A percentile compares a stretch with the other conserved stretches of the same genome.
These are phyloP conservation scores for Epistrophe eligans DNA, from an alignment of 2,888 invertebrate species.

Conservation along the genomic window DNA sequence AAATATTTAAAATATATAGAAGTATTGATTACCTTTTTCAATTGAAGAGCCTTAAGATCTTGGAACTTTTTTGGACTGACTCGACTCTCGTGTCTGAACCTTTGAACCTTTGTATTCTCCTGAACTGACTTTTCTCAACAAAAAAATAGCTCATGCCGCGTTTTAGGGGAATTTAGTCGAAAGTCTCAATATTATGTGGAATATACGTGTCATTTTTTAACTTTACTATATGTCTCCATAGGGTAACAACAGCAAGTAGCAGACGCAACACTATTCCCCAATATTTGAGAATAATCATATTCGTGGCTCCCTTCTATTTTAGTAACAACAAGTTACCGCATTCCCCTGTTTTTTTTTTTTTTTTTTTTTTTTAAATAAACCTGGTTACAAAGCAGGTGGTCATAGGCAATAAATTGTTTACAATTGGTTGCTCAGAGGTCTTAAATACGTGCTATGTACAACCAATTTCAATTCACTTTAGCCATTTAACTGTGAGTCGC, in stretches of 20 bases:
- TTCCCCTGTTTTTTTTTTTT: neutral
- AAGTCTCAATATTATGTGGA: too few species aligned
- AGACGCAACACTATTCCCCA: neutral
- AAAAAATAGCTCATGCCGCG: too few species aligned
- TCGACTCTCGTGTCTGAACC: too few species aligned
- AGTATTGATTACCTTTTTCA: too few species aligned
- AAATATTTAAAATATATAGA: too few species aligned
- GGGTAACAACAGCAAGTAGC: neutral
- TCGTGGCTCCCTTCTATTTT: neutral
- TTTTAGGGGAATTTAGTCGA: too few species aligned
- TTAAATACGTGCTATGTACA: slow-evolving; percentile 13
- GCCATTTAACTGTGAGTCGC: slow-evolving; percentile 8
- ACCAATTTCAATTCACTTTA: slow-evolving; percentile 21
- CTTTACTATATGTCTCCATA: too few species aligned
- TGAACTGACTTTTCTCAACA: too few species aligned
- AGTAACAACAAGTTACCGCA: neutral
- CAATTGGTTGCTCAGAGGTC: slow-evolving; percentile 53
- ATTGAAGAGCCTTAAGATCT: too few species aligned
- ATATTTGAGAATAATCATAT: neutral
- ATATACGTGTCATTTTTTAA: too few species aligned
- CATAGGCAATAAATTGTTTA: slow-evolving; percentile 59
- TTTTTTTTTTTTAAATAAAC: slow-evolving; percentile 1
- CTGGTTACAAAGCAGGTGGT: slow-evolving; percentile 58
- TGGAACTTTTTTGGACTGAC: too few species aligned
- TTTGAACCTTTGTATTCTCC: too few species aligned